Evolutionary conservation across 2,888 invertebrate genomes (phyloP).

Genomic region (Lasioglossum leucozonium): DNA sequence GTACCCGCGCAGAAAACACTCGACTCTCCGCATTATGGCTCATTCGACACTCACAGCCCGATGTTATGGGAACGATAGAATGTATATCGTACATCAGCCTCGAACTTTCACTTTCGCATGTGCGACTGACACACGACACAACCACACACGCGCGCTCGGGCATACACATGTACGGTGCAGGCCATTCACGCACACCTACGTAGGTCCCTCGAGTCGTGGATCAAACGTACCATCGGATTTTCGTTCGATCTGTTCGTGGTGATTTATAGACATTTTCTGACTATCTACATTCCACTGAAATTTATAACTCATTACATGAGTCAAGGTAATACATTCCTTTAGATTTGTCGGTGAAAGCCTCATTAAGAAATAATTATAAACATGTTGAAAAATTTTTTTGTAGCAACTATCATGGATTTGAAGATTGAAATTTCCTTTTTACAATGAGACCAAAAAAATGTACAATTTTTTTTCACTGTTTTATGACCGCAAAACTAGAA

Average conservation of each 20-base stretch:
- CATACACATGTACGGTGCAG: not conserved
- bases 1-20: constrained; percentile 36
- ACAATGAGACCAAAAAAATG: no score
- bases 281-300: not conserved
- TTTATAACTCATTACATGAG: not conserved
- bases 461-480: no score
- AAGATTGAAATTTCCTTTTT: no score
- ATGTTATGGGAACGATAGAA: constrained; percentile 69
- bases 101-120: constrained; percentile 79
- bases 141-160: not conserved
- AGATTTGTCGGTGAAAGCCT: not conserved
- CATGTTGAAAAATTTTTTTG: no score
- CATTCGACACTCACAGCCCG: constrained; percentile 62
- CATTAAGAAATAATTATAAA: not conserved
- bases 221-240: constrained; percentile 1
- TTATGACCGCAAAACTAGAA: no score
- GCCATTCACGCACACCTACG: constrained; percentile 29
- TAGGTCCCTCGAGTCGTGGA: not conserved
- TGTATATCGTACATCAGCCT: constrained; percentile 76
- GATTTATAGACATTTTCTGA: not conserved
- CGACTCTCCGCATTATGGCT: constrained; percentile 36
- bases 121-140: constrained; percentile 70
- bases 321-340: not conserved
- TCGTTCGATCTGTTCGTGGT: not conserved
- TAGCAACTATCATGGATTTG: no score